Evolutionary conservation across 2,888 invertebrate species (phyloP).

Genomic region (Oxystoma pomonae): DNA sequence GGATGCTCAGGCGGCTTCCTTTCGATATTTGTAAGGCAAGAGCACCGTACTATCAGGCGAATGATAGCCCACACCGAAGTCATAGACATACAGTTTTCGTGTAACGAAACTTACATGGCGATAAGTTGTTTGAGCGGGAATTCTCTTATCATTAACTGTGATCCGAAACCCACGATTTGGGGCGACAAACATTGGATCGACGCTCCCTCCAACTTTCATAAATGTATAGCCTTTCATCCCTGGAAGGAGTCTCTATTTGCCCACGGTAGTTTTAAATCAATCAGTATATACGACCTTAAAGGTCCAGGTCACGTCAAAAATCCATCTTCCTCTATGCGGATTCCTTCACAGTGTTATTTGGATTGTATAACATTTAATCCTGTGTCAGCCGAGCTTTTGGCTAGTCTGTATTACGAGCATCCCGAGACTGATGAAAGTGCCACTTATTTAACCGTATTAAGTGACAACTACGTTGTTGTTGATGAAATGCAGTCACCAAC

Average conservation of each 20-base stretch:
- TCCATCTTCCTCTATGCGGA: conserved; percentile 28
- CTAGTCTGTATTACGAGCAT: conserved; percentile 31
- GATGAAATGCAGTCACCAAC: conserved; percentile 30
- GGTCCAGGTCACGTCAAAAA: conserved; percentile 14
- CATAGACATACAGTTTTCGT: conserved; percentile 29
- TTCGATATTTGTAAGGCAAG: conserved; percentile 23
- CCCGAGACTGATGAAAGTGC: background rate
- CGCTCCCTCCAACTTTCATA: background rate
- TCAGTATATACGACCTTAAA: conserved; percentile 27
- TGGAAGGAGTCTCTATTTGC: conserved; percentile 47
- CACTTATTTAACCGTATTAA: conserved; percentile 24
- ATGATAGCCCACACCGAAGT: conserved; percentile 28
- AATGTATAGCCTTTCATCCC: conserved; percentile 48
- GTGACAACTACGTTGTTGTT: conserved; percentile 24
- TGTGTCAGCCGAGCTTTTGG: conserved; percentile 46
- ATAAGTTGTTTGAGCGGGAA: conserved; percentile 21
- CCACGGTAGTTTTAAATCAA: conserved; percentile 36
- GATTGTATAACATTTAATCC: conserved; percentile 45
- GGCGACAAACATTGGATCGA: background rate
- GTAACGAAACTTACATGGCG: conserved; percentile 31
- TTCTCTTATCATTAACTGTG: background rate
- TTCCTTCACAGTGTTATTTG: conserved; percentile 35
- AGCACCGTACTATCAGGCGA: background rate
- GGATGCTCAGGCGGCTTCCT: conserved; percentile 30
- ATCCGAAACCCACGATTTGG: background rate